phyloP scores from a whole-genome alignment of 1,140 invertebrate species.

The Drosophila tropicalis region DNA sequence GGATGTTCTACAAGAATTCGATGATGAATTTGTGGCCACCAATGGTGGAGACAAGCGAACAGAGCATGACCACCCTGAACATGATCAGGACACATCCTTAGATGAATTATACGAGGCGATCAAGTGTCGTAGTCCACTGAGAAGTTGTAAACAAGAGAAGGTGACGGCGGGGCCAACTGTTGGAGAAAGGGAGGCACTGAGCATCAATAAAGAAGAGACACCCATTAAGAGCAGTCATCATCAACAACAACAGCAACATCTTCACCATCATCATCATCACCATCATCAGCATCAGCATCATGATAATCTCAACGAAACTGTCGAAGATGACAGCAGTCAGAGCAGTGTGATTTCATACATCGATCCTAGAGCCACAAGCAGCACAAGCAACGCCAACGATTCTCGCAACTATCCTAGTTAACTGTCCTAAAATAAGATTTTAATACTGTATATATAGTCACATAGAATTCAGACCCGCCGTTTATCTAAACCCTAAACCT shows the following conservation, averaged over 20 bases:
- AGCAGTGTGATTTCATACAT: conserved; percentile 83
- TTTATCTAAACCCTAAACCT: neutral
- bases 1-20: conserved; percentile 74
- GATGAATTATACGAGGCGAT: conserved; percentile 82
- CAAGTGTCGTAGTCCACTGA: conserved; percentile 67
- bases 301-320: conserved; percentile 71
- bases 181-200: conserved; percentile 25
- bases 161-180: conserved; percentile 7
- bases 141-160: conserved; percentile 41
- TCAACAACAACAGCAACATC: conserved; percentile 24
- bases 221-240: conserved; percentile 6
- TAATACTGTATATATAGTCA: conserved; percentile 39
- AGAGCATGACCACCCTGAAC: conserved; percentile 37
- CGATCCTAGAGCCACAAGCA: conserved; percentile 66
- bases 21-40: conserved; percentile 67
- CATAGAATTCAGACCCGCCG: conserved; percentile 9
- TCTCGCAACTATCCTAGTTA: conserved; percentile 48
- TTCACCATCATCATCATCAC: conserved; percentile 34
- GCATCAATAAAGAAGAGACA: neutral
- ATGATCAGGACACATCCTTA: conserved; percentile 71
- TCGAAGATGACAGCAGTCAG: conserved; percentile 82
- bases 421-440: conserved; percentile 21
- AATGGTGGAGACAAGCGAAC: conserved; percentile 23
- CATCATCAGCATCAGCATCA: conserved; percentile 40
- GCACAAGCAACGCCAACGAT: conserved; percentile 12